phyloP scores from a whole-genome alignment of 2,888 invertebrate species.

The Oscheius sp. region DNA sequence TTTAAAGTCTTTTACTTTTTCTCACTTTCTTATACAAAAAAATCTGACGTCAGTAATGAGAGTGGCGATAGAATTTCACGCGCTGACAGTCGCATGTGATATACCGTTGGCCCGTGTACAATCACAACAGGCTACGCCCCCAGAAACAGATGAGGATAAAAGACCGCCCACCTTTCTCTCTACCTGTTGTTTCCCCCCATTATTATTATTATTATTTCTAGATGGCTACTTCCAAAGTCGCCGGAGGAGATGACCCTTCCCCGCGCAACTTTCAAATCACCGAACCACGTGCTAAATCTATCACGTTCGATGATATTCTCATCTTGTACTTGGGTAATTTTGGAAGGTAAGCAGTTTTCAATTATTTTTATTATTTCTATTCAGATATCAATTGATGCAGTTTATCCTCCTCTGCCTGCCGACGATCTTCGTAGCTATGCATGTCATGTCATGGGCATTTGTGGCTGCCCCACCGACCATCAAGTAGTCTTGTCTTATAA shows the following conservation, averaged over 20 bases:
- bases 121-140: conserved; percentile 43
- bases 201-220: neutral
- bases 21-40: too few relatives aligned
- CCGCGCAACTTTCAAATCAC: conserved; percentile 5
- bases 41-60: too few relatives aligned
- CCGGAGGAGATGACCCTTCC: conserved; percentile 14
- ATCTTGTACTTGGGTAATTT: conserved; percentile 22
- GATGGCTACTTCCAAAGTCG: conserved; percentile 17
- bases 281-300: neutral
- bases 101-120: conserved; percentile 34
- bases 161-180: conserved; percentile 16
- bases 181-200: neutral
- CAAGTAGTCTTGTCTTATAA: neutral
- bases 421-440: conserved; percentile 72
- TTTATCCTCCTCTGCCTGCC: conserved; percentile 71
- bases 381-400: conserved; percentile 63
- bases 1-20: too few relatives aligned
- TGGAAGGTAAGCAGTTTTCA: conserved; percentile 23
- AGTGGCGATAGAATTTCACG: too few relatives aligned
- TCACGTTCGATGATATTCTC: conserved; percentile 35
- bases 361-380: neutral
- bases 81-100: conserved; percentile 20
- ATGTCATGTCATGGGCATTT: conserved; percentile 73
- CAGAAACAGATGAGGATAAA: conserved; percentile 38
- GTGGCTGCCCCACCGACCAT: conserved; percentile 41